Conservation (phyloP, 2,113 vertebrate genomes). For the Corydoras maculifer region DNA sequence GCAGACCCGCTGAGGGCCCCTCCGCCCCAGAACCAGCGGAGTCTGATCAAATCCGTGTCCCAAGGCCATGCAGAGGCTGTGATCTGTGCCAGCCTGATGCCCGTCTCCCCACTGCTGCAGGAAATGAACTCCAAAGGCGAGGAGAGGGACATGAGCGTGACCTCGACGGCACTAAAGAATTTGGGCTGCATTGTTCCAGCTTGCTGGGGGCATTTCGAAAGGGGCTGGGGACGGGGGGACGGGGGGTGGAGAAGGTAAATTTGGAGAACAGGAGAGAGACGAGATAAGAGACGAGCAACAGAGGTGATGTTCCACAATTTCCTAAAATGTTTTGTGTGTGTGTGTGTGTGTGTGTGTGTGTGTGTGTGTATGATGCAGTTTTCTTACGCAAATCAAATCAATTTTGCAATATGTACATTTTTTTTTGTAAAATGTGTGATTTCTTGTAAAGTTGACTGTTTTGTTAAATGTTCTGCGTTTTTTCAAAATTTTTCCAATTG, state of each 20-base stretch:
- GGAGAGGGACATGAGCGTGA: conserved; percentile 27
- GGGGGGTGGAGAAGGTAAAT: conserved; percentile 5
- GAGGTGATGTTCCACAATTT: background rate
- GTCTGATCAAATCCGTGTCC: conserved; percentile 63
- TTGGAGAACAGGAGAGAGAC: background rate
- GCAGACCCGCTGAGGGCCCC: conserved; percentile 54
- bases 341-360: background rate
- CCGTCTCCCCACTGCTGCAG: conserved; percentile 64
- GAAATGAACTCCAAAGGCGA: conserved; percentile 67
- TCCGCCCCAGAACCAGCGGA: conserved; percentile 56
- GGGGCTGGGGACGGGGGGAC: background rate
- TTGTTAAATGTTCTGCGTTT: no score
- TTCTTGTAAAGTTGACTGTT: no score
- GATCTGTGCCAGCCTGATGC: conserved; percentile 55
- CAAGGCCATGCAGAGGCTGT: conserved; percentile 53
- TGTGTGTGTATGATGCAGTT: background rate
- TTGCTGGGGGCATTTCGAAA: conserved; percentile 8
- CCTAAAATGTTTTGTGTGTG: background rate
- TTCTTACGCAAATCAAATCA: no score
- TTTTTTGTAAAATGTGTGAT: no score
- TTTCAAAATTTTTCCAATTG: no score
- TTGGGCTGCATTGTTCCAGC: conserved; percentile 25
- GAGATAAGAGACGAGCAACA: background rate
- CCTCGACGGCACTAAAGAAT: conserved; percentile 20
- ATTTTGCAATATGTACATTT: no score